A percentile compares a stretch with the other conserved stretches of the same genome.
Conservation (phyloP, 92 coral and sea anemone species). For the Isaurus tuberculatus region DNA sequence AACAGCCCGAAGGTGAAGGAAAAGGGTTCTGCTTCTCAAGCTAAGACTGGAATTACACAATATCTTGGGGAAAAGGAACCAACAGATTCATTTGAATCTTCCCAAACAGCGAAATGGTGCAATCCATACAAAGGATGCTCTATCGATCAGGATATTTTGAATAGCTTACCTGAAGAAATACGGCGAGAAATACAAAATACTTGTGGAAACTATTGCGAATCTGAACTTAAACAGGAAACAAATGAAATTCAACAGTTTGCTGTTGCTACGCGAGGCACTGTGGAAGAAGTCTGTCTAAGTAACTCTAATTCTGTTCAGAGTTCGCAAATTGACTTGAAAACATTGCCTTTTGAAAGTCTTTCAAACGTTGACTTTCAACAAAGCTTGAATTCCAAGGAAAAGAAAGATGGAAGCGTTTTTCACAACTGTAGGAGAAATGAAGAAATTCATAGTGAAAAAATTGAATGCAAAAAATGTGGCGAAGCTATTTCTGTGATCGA, state of each 20-base stretch:
- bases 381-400: not conserved
- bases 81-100: not conserved
- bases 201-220: slow-evolving; percentile 19
- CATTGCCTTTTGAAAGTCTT: not conserved
- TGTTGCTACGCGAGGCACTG: not conserved
- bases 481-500: slow-evolving; percentile 55
- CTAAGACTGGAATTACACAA: slow-evolving; percentile 1
- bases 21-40: not conserved
- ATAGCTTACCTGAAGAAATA: slow-evolving; percentile 74
- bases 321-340: not conserved
- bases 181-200: slow-evolving; percentile 65
- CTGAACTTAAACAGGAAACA: slow-evolving; percentile 7
- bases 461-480: slow-evolving; percentile 79
- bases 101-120: not conserved
- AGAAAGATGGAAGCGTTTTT: not conserved
- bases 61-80: not conserved
- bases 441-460: slow-evolving; percentile 25
- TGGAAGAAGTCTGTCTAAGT: not conserved
- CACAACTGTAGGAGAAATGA: not conserved
- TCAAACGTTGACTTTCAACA: not conserved
- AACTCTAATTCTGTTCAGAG: not conserved
- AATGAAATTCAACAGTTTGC: slow-evolving; percentile 21
- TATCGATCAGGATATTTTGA: slow-evolving; percentile 63
- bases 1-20: not conserved
- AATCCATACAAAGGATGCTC: slow-evolving; percentile 64